Conservation (phyloP, 1,140 invertebrate genomes). For the Drosophila neocordata region DNA sequence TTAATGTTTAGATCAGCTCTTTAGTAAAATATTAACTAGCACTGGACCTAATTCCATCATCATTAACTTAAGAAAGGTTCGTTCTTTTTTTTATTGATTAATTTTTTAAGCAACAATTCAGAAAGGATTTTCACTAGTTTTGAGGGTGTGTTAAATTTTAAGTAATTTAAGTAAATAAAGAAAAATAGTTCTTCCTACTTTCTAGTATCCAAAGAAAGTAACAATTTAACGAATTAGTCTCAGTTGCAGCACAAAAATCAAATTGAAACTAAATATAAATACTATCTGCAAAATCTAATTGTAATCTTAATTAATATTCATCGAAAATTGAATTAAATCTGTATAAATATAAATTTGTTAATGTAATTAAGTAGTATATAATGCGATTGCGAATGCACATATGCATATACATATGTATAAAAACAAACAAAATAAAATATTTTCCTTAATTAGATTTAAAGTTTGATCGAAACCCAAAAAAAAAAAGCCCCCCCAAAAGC, state of each 20-base stretch:
- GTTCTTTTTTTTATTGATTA: not conserved
- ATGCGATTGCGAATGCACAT: conserved; percentile 7
- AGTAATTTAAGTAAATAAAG: not conserved
- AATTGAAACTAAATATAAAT: conserved; percentile 6
- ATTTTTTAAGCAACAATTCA: not conserved
- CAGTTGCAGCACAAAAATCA: conserved; percentile 7
- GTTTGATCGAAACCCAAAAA: not conserved
- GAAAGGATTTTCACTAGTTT: not conserved
- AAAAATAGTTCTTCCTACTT: conserved; percentile 1
- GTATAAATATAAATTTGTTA: conserved; percentile 2
- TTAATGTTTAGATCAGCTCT: too few relatives aligned
- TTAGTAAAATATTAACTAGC: not conserved
- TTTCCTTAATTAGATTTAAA: conserved; percentile 8
- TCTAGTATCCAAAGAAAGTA: conserved; percentile 9
- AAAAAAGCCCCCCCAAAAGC: too few relatives aligned
- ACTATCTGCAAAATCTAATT: not conserved
- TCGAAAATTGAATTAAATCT: not conserved
- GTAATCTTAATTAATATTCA: conserved; percentile 1
- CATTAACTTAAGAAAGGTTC: not conserved
- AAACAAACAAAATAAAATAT: conserved; percentile 11
- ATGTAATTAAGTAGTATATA: conserved; percentile 11
- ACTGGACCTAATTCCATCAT: not conserved
- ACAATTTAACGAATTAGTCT: not conserved
- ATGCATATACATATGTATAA: conserved; percentile 24
- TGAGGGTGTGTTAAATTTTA: not conserved